phyloP scores from a whole-genome alignment of 2,113 vertebrate genomes.

The Bubo scandiacus region DNA sequence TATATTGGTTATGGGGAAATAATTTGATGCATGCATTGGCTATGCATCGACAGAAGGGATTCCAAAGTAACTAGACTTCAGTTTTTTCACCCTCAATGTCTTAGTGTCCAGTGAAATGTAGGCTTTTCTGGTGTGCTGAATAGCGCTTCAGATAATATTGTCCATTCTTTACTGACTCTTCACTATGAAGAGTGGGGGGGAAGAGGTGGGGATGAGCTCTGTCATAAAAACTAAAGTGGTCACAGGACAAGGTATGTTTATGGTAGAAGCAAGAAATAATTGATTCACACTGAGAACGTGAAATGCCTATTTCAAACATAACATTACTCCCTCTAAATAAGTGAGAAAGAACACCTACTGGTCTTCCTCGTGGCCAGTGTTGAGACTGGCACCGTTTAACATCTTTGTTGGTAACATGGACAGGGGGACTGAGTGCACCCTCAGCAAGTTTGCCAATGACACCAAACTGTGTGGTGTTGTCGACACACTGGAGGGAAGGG shows the following conservation, averaged over 20 bases:
- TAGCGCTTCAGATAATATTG: background rate
- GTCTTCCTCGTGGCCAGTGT: no score
- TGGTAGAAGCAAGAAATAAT: background rate
- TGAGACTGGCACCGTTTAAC: no score
- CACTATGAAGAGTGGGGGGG: background rate
- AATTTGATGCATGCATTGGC: background rate
- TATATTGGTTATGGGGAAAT: background rate
- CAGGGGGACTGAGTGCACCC: no score
- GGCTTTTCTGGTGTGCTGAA: background rate
- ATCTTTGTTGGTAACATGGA: no score
- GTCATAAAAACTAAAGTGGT: background rate
- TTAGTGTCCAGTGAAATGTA: background rate
- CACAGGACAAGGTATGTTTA: accelerated
- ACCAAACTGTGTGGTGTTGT: no score
- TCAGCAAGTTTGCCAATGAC: no score
- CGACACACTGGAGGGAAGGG: no score
- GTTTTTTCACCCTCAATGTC: background rate
- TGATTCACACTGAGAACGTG: background rate
- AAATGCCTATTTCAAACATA: background rate
- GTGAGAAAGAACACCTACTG: background rate
- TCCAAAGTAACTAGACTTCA: background rate
- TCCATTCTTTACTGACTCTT: background rate
- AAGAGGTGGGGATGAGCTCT: background rate
- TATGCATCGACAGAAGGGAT: background rate
- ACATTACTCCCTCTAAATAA: background rate